Evolutionary conservation across 2,888 invertebrate species (phyloP), one percentile per base, ranked within the genome.

Genomic region (Drosophila nr. fundita): DNA sequence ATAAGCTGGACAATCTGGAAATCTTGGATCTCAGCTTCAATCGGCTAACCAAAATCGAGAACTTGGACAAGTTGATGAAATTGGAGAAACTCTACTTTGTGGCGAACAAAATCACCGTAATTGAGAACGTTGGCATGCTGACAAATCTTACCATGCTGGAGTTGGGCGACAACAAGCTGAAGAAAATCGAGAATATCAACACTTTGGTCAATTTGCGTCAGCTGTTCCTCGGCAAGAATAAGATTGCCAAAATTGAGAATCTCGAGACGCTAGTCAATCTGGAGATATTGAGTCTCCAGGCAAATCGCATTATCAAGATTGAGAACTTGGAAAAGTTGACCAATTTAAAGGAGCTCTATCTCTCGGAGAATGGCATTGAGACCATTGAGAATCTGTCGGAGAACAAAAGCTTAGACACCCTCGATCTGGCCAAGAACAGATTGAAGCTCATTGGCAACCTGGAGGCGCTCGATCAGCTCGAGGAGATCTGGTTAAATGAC

Each of bases 401-500:
- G 63, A 97, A 97, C 90, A 92, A 93, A 5, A 94, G 95, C 40
- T 90, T 99, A 62, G 95, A 96, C 76, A 99, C 99, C 0, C 93
- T 99, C 66, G 99, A 99, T 93, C 92, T 99, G 82, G 97, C 99
- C 0, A 95, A 96, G 82, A 99, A 99, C 93, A 95, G 96, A 91
- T 96, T 99, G 29, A 95, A 95, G 42, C 94, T 93, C 3, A 96
- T 99, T 76, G 95, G 96, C 74, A 97, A 98, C 91, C 92, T 99
- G 15, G 93, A 94, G 15, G 96, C 97, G 92, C 94, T 99, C 87
- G 91, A 84, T 2, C 94, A 96, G n/a, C 94, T 99, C 76, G 96
- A 98, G 90, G 99, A 99, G 93, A 95, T 99, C 88, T 99, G 99
- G 99, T 93, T 99, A 72, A 99, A 99, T 91, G 96, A 99, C 93